These are phyloP conservation scores for Morelia viridis DNA, from an alignment of 2,797 vertebrate genomes.

Conservation along the genomic window DNA sequence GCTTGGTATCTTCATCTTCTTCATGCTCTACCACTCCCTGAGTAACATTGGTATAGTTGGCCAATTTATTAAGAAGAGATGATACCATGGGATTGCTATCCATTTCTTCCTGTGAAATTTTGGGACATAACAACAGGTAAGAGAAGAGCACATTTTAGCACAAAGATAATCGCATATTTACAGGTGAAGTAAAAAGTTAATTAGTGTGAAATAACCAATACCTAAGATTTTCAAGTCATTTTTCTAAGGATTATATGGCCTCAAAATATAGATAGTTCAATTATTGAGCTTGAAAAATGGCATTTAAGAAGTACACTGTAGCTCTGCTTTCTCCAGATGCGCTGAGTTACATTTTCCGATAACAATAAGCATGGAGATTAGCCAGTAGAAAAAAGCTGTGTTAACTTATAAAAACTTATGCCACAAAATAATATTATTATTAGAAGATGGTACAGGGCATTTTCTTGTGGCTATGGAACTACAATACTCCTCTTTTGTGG, in stretches of 20 bases:
- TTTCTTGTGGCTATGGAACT: neutral
- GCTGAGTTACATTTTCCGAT: neutral
- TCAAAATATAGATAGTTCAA: neutral
- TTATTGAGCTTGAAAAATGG: neutral
- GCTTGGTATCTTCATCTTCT: conserved; percentile 87
- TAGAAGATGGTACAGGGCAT: neutral
- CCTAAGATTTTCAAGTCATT: neutral
- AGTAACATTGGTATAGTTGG: conserved; percentile 94
- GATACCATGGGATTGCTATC: conserved; percentile 99
- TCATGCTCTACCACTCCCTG: conserved; percentile 96
- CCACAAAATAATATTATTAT: neutral
- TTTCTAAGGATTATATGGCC: neutral
- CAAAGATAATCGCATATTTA: neutral
- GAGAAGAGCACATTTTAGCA: neutral
- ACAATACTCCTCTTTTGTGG: neutral
- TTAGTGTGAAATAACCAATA: neutral
- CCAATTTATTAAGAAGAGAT: conserved; percentile 92
- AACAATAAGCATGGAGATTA: neutral
- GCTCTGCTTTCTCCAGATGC: neutral
- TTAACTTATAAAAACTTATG: neutral
- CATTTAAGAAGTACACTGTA: neutral
- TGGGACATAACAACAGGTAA: neutral
- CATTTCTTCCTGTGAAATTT: conserved; percentile 88
- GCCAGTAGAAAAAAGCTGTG: neutral
- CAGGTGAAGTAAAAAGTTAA: neutral